phyloP scores from a whole-genome alignment of 2,113 vertebrate species.

The Porphyrio hochstetteri region DNA sequence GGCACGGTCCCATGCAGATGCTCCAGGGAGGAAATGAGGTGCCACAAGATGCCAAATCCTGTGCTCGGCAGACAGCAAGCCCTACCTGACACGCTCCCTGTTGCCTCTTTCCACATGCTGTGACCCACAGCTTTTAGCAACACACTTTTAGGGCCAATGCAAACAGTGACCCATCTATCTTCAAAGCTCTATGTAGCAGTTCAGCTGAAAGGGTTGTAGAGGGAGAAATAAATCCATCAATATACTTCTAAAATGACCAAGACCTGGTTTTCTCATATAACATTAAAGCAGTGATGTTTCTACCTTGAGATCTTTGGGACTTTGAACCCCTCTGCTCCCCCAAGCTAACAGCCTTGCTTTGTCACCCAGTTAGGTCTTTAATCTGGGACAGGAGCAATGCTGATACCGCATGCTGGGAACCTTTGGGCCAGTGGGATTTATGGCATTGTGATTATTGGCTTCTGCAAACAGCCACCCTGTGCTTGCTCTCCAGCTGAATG shows the following conservation, averaged over 20 bases:
- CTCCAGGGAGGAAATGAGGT: not conserved
- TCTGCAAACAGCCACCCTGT: not conserved
- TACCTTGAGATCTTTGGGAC: accelerated
- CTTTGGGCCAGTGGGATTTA: not conserved
- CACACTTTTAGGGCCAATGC: not conserved
- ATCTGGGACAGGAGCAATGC: not conserved
- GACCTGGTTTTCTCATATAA: not conserved
- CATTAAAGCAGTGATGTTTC: not conserved
- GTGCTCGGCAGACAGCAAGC: not conserved
- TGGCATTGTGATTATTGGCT: not conserved
- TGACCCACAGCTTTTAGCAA: not conserved
- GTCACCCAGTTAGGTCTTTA: not conserved
- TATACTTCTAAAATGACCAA: not conserved
- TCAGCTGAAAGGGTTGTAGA: not conserved
- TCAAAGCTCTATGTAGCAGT: not conserved
- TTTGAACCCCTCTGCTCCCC: not conserved
- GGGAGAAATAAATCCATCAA: not conserved
- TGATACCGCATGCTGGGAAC: not conserved
- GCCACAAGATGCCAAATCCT: not conserved
- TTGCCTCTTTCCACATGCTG: not conserved
- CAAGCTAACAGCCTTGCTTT: not conserved
- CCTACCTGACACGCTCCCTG: not conserved
- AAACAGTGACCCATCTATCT: not conserved
- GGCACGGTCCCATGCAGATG: not conserved
- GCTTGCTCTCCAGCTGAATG: not conserved